Percentiles rank a stretch among this genome's conserved stretches.
These are phyloP conservation scores for Nerophis ophidion DNA, from an alignment of 2,113 vertebrate species.

Conservation along the genomic window DNA sequence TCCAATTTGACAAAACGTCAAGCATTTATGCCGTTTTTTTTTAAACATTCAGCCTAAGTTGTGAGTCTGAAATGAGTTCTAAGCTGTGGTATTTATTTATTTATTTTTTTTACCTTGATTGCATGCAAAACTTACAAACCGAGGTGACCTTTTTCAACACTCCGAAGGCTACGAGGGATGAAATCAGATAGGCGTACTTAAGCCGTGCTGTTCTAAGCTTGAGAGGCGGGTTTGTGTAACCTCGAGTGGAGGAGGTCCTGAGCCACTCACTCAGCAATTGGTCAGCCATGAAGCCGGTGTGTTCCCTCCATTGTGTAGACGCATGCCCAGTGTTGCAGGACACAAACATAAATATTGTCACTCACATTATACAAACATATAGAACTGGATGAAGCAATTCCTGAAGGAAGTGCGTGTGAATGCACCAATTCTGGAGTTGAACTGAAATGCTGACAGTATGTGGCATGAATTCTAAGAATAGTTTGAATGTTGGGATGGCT, in stretches of 20 bases:
- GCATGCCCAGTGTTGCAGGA: slow-evolving; percentile 29
- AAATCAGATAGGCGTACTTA: slow-evolving; percentile 62
- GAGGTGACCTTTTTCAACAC: slow-evolving; percentile 41
- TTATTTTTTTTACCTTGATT: background rate
- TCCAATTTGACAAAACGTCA: too few species aligned
- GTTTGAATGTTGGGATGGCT: too few species aligned
- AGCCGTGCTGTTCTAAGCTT: slow-evolving; percentile 45
- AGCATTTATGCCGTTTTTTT: background rate
- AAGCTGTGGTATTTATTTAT: slow-evolving; percentile 29
- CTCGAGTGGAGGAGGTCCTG: slow-evolving; percentile 14
- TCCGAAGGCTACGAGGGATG: slow-evolving; percentile 33
- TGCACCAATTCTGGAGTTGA: too few species aligned
- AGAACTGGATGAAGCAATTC: too few species aligned
- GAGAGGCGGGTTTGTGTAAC: slow-evolving; percentile 46
- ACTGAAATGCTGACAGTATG: too few species aligned
- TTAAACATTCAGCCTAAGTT: background rate
- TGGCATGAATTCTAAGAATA: too few species aligned
- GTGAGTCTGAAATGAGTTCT: background rate
- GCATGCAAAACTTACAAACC: background rate
- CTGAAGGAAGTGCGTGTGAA: too few species aligned
- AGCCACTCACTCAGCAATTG: too few species aligned
- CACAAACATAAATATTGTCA: background rate
- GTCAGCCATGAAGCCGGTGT: slow-evolving; percentile 46
- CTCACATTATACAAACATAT: too few species aligned
- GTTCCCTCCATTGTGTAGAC: slow-evolving; percentile 28